phyloP scores from a whole-genome alignment of 2,888 invertebrate species.

The Euplexia lucipara region DNA sequence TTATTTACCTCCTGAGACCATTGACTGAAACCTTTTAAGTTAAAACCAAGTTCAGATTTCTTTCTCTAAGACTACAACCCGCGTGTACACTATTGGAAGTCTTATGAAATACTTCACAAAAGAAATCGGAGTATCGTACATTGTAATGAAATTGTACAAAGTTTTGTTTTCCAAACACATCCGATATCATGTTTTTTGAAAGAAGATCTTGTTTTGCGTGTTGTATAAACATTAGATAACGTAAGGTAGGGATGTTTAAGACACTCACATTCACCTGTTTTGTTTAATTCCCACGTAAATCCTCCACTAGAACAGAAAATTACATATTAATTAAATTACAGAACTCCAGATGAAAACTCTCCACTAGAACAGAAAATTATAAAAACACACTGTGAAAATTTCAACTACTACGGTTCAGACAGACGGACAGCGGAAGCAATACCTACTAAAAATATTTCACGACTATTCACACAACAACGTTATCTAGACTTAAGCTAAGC shows the following conservation, averaged over 20 bases:
- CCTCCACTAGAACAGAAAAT: too few species aligned
- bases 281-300: too few species aligned
- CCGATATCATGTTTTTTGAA: constrained; percentile 24
- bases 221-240: background rate
- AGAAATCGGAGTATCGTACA: background rate
- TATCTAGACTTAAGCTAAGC: too few species aligned
- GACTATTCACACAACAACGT: too few species aligned
- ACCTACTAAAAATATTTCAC: too few species aligned
- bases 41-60: constrained; percentile 33
- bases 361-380: too few species aligned
- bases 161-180: constrained; percentile 20
- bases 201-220: constrained; percentile 20
- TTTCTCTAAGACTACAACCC: constrained; percentile 12
- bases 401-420: too few species aligned
- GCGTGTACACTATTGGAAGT: constrained; percentile 24
- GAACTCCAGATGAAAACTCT: too few species aligned
- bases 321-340: too few species aligned
- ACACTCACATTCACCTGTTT: too few species aligned
- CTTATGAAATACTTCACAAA: constrained; percentile 23
- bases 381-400: too few species aligned
- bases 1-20: background rate
- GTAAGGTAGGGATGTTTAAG: background rate
- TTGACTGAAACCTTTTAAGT: constrained; percentile 48
- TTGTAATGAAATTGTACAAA: constrained; percentile 8
- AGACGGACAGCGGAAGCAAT: too few species aligned